Evolutionary conservation across 2,888 invertebrate genomes (phyloP).

Genomic region (Homarus gammarus): DNA sequence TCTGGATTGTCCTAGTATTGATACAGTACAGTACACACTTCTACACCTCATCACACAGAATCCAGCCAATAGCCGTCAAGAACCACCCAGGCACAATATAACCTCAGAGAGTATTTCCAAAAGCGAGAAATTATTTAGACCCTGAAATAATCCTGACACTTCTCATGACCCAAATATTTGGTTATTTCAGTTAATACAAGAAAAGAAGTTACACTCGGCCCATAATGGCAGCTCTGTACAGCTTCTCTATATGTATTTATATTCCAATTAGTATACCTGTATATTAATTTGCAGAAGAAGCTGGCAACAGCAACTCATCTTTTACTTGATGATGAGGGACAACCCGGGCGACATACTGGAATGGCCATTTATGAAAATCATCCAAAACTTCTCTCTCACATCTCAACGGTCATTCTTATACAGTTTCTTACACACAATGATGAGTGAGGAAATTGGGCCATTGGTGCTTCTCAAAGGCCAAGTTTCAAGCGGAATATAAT

Average conservation of each 20-base stretch:
- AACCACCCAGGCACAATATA: slow-evolving; percentile 23
- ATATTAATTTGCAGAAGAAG: neutral
- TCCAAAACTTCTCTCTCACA: neutral
- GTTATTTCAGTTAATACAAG: neutral
- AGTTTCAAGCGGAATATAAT: neutral
- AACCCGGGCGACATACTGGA: slow-evolving; percentile 5
- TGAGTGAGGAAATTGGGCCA: slow-evolving; percentile 12
- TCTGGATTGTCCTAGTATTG: slow-evolving; percentile 38
- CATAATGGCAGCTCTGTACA: neutral
- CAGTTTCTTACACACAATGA: slow-evolving; percentile 31
- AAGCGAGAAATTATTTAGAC: neutral
- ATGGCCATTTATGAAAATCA: slow-evolving; percentile 11
- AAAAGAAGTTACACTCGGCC: neutral
- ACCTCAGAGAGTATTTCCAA: neutral
- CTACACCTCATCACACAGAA: neutral
- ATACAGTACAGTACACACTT: neutral
- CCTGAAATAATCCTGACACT: neutral
- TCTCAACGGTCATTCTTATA: neutral
- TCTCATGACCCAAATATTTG: neutral
- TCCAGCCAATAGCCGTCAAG: slow-evolving; percentile 4
- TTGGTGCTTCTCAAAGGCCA: neutral
- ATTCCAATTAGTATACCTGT: neutral
- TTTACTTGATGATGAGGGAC: neutral
- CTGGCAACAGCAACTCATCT: neutral
- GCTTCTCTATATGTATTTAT: neutral